Base-by-base conservation (phyloP, 2,797 vertebrate species). In the Phalanger gymnotis region DNA sequence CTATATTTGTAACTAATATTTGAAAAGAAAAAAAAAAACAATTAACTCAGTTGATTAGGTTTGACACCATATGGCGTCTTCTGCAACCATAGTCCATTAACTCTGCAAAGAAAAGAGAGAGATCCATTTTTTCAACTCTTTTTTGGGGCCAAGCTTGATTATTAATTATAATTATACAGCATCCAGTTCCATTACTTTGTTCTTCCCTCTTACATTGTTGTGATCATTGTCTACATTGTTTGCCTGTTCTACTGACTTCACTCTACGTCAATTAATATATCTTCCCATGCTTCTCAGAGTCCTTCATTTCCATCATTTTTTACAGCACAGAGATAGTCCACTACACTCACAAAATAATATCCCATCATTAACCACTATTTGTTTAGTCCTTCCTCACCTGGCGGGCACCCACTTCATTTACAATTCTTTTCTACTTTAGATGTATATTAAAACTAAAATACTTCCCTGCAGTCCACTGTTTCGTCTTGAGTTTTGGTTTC, bases 401-500 rank as follows among this genome's bases (percentile, higher is more conserved):
- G 34, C 6, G 31, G 11, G 58, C 58, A 61, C 31, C 30, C 34
- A 34, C 30, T 92, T 55, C 89, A n/a, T 66, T 66, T n/a, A 66
- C 13, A 66, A 66, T 95, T 55, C 19, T 4, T 16, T 9, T 55
- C 54, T 34, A 66, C 31, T n/a, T 55, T 91, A 92, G 25, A 51
- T 93, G 19, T 11, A 91, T 28, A 56, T 0, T 89, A 27, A 94
- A 55, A 16, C 91, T 53, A 66, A 53, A 58, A 92, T 66, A 90
- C 91, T 95, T 92, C 89, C 47, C 58, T 54, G 19, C 6, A 12
- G 19, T 11, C 0, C 40, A 30, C 16, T 22, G 25, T 34, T 53
- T 87, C 92, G 53, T n/a, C 94, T 54, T 91, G 90, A 95, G 92
- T 13, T 53, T 51, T 54, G 30, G 53, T 92, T 93, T 93, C 93